A percentile compares a stretch with the other conserved stretches of the same genome.
These are phyloP conservation scores for Typhlichthys subterraneus DNA, from an alignment of 2,797 vertebrate genomes.

Conservation along the genomic window DNA sequence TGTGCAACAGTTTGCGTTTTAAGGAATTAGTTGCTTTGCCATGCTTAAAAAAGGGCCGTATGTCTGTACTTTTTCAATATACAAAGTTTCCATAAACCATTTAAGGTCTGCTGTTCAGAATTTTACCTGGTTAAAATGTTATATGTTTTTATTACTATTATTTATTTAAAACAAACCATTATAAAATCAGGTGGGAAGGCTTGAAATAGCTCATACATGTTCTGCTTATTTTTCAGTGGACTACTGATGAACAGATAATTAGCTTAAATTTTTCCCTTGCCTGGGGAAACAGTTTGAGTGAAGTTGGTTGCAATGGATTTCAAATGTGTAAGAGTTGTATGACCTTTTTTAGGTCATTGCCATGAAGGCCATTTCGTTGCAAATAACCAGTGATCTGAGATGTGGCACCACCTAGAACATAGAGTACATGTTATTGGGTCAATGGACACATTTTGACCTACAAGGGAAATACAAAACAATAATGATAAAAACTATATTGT, in stretches of 20 bases:
- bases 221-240: slow-evolving; percentile 54
- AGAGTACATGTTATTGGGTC: slow-evolving; percentile 67
- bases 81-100: no score
- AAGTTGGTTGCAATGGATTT: slow-evolving; percentile 16
- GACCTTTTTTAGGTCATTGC: slow-evolving; percentile 47
- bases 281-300: slow-evolving; percentile 28
- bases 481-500: slow-evolving; percentile 61
- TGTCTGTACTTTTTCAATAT: no score
- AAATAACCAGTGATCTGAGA: slow-evolving; percentile 36
- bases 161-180: slow-evolving; percentile 48
- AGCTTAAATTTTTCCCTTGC: slow-evolving; percentile 40
- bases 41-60: no score
- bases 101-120: no score
- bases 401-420: slow-evolving; percentile 29
- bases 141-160: background rate
- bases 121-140: no score
- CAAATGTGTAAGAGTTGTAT: slow-evolving; percentile 30
- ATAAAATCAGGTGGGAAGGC: slow-evolving; percentile 43
- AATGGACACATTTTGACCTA: slow-evolving; percentile 72
- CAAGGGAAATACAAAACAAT: slow-evolving; percentile 65
- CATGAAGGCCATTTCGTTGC: slow-evolving; percentile 48
- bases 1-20: no score
- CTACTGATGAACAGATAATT: slow-evolving; percentile 51
- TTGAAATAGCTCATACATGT: slow-evolving; percentile 32
- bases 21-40: no score